A percentile compares a stretch with the other conserved stretches of the same genome.
phyloP scores from a whole-genome alignment of 2,888 invertebrate genomes.

The Coremacera marginata region DNA sequence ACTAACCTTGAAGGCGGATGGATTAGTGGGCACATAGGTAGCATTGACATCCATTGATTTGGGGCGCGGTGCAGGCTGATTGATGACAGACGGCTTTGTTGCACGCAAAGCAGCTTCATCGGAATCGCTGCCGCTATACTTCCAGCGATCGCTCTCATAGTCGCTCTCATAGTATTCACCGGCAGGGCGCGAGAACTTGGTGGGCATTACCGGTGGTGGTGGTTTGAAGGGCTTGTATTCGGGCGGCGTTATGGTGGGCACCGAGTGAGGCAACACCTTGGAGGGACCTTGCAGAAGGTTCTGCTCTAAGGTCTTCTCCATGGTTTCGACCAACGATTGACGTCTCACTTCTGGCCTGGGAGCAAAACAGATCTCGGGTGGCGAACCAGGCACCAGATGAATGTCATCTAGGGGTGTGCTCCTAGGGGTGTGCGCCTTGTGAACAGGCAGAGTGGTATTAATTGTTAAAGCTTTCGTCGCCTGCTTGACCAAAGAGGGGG shows the following conservation, averaged over 20 bases:
- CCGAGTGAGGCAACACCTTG: conserved; percentile 72
- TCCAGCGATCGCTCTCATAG: conserved; percentile 79
- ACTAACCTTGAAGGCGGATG: conserved; percentile 66
- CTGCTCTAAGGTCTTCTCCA: conserved; percentile 73
- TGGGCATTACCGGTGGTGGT: conserved; percentile 73
- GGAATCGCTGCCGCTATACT: conserved; percentile 75
- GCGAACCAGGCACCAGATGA: conserved; percentile 76
- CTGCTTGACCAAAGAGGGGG: conserved; percentile 71
- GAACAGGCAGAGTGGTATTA: conserved; percentile 41
- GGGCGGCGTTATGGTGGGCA: conserved; percentile 72
- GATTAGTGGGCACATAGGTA: conserved; percentile 69
- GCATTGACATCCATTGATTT: conserved; percentile 71
- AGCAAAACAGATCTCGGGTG: conserved; percentile 77
- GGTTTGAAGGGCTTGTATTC: conserved; percentile 61
- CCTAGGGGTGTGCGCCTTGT: conserved; percentile 60
- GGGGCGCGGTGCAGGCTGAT: conserved; percentile 60
- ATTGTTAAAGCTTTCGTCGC: conserved; percentile 59
- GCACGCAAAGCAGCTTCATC: conserved; percentile 74
- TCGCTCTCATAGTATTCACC: conserved; percentile 75
- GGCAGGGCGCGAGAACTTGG: conserved; percentile 73
- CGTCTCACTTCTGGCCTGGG: conserved; percentile 70
- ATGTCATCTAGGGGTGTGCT: conserved; percentile 71
- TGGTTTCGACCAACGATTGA: conserved; percentile 73
- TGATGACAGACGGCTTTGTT: conserved; percentile 70
- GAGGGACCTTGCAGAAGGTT: conserved; percentile 71